phyloP scores from a whole-genome alignment of 2,888 invertebrate genomes.

The Zeuzera pyrina region DNA sequence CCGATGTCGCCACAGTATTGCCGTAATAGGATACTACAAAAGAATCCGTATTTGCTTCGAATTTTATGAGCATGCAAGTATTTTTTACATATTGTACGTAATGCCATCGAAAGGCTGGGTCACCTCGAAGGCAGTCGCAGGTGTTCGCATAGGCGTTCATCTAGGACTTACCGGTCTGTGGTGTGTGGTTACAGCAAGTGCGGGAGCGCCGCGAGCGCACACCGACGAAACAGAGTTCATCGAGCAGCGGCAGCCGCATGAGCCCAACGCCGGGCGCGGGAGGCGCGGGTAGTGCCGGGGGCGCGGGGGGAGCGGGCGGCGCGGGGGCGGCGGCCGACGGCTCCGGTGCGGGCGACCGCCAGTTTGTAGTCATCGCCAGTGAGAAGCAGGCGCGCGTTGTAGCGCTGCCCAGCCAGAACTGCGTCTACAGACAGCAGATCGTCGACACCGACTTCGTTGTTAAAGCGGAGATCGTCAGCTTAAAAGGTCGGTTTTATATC shows the following conservation, averaged over 20 bases:
- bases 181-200: conserved; percentile 26
- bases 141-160: no score
- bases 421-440: conserved; percentile 93
- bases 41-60: no score
- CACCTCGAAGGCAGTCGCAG: no score
- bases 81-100: no score
- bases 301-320: conserved; percentile 34
- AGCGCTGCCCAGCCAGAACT: conserved; percentile 95
- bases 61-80: no score
- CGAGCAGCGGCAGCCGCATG: conserved; percentile 78
- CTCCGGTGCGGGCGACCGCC: conserved; percentile 79
- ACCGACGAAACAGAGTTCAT: conserved; percentile 76
- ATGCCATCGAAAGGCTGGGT: no score
- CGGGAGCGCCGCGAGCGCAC: conserved; percentile 63
- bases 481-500: conserved; percentile 91
- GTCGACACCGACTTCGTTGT: conserved; percentile 95
- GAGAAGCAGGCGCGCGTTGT: conserved; percentile 97
- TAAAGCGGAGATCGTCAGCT: conserved; percentile 92
- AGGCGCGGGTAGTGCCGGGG: no score
- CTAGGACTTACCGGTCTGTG: no score
- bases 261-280: conserved; percentile 79
- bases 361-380: conserved; percentile 94
- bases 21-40: no score
- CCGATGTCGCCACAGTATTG: no score
- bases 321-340: conserved; percentile 52